Percentiles rank a stretch among this genome's conserved stretches.
Evolutionary conservation across 2,797 vertebrate species (phyloP).

Genomic region (Spea hammondii): DNA sequence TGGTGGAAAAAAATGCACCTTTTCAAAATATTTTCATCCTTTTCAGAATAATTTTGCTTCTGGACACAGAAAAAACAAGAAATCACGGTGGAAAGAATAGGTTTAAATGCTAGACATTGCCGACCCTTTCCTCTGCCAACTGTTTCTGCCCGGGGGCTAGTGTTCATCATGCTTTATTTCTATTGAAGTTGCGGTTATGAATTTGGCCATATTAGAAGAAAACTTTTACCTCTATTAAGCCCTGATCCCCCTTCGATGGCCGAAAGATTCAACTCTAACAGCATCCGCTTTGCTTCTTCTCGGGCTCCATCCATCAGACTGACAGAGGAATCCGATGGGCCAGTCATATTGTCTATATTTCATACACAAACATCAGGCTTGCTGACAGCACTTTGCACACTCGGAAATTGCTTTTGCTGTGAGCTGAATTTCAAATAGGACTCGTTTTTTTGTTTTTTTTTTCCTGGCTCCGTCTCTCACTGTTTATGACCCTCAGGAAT

Average conservation of each 20-base stretch:
- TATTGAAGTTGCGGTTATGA: conserved; percentile 59
- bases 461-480: conserved; percentile 68
- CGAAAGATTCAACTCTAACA: conserved; percentile 76
- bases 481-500: conserved; percentile 76
- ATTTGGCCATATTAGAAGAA: conserved; percentile 70
- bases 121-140: not conserved
- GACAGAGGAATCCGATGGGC: conserved; percentile 92
- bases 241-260: conserved; percentile 72
- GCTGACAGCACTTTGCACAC: conserved; percentile 94
- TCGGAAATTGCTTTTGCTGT: conserved; percentile 97
- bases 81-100: conserved; percentile 6
- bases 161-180: conserved; percentile 53
- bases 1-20: too few species aligned
- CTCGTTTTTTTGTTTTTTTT: conserved; percentile 56
- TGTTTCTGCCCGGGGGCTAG: conserved; percentile 37
- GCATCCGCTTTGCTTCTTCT: conserved; percentile 77
- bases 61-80: conserved; percentile 6
- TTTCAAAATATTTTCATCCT: not conserved
- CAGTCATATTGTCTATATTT: conserved; percentile 94
- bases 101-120: not conserved
- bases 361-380: conserved; percentile 94
- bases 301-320: conserved; percentile 89
- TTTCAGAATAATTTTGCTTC: too few species aligned
- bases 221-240: conserved; percentile 73
- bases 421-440: conserved; percentile 96